These are phyloP conservation scores for Otolemur garnettii DNA, from an alignment of 2,113 vertebrate species.

Conservation along the genomic window DNA sequence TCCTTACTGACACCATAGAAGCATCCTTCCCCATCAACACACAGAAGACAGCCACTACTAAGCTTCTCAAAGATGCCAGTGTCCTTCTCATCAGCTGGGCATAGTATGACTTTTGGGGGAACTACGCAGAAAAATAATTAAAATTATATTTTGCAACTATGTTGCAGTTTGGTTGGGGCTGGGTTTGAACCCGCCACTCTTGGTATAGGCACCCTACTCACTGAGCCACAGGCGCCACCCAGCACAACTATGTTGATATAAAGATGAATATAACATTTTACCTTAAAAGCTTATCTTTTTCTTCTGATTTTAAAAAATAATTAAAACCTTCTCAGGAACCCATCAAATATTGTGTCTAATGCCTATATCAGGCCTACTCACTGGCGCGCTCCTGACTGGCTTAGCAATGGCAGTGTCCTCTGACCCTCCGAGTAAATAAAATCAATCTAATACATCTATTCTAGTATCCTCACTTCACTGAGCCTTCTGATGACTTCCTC, in stretches of 20 bases:
- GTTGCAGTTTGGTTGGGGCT: no score
- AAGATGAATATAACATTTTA: background rate
- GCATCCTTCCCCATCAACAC: no score
- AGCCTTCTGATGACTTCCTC: background rate
- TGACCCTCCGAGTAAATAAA: background rate
- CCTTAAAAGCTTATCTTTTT: no score
- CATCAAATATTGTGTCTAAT: background rate
- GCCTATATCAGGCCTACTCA: background rate
- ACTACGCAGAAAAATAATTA: background rate
- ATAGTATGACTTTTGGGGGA: background rate
- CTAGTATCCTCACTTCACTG: background rate
- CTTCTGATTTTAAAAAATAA: slow-evolving; percentile 19
- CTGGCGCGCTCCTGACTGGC: background rate
- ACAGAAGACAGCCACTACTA: no score
- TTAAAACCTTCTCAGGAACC: background rate
- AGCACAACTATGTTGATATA: background rate
- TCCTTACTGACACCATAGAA: no score
- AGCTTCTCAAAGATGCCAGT: no score
- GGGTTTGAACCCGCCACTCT: no score
- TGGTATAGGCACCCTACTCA: no score
- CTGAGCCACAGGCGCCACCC: no score
- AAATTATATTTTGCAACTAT: background rate
- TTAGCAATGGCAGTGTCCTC: background rate
- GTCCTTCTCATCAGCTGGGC: background rate
- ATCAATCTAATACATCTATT: background rate